Conservation (phyloP, 2,113 vertebrate genomes). For the Callithrix jacchus region DNA sequence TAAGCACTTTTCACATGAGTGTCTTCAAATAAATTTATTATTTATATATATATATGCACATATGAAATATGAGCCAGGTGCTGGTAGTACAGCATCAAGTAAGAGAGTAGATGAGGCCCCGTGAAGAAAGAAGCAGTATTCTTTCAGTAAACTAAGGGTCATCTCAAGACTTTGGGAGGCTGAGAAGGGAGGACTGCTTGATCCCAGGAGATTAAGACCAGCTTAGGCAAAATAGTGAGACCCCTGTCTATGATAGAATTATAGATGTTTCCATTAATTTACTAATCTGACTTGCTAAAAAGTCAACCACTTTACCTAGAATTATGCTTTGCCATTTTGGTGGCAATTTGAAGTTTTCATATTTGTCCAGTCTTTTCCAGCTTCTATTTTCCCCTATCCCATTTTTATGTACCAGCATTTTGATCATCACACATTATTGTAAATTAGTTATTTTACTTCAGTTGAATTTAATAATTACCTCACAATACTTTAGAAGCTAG, state of each 20-base stretch:
- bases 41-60: neutral
- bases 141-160: neutral
- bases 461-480: conserved; percentile 16
- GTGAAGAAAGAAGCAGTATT: neutral
- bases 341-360: conserved; percentile 20
- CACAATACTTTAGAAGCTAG: neutral
- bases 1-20: neutral
- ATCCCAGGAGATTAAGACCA: no score
- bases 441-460: neutral
- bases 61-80: neutral
- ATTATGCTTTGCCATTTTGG: neutral
- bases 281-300: neutral
- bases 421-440: neutral
- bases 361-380: neutral
- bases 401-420: neutral
- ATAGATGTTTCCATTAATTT: neutral
- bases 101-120: neutral
- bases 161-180: no score
- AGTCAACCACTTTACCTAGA: neutral
- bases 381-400: neutral
- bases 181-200: no score
- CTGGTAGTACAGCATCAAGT: neutral
- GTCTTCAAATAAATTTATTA: neutral
- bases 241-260: neutral
- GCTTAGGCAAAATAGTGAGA: no score